phyloP scores from a whole-genome alignment of 2,113 vertebrate species.

The Danio rerio region GRCz12tu NC_133178.1:24114001-24114500 shows the following conservation, averaged over 20 bases:
- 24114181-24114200: background rate
- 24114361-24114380: constrained; percentile 89
- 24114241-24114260: too few species aligned
- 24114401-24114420: constrained; percentile 89
- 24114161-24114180: background rate
- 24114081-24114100: constrained; percentile 87
- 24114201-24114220: too few species aligned
- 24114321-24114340: background rate
- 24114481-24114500: constrained; percentile 89
- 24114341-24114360: background rate
- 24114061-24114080: constrained; percentile 82
- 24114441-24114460: constrained; percentile 93
- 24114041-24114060: constrained; percentile 79
- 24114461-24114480: constrained; percentile 95
- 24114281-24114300: background rate
- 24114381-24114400: constrained; percentile 94
- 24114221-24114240: too few species aligned
- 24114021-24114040: constrained; percentile 40
- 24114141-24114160: constrained; percentile 66
- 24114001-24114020: constrained; percentile 28
- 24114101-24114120: constrained; percentile 85
- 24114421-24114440: constrained; percentile 93
- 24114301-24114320: background rate
- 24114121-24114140: constrained; percentile 86
- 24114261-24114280: too few species aligned